These are phyloP conservation scores for Elephas maximus DNA, from an alignment of 2,113 vertebrate genomes.

Conservation along the genomic window DNA sequence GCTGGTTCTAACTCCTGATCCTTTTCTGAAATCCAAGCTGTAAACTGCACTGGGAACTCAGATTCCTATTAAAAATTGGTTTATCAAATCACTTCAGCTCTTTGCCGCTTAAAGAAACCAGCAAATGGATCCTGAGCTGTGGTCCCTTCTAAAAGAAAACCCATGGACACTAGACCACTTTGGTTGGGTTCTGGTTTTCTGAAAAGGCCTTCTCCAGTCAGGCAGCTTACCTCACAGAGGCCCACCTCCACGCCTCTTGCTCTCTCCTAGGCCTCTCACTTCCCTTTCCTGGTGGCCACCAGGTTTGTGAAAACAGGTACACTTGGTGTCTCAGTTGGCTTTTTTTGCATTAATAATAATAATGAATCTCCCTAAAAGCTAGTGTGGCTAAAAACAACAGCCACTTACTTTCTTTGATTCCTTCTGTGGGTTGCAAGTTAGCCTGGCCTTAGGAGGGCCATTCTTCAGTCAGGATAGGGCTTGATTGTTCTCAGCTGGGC, in stretches of 20 bases:
- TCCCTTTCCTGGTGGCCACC: neutral
- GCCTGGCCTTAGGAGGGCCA: neutral
- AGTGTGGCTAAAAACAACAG: neutral
- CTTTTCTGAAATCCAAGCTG: constrained; percentile 3
- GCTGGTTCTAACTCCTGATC: neutral
- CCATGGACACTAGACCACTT: neutral
- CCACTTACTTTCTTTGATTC: neutral
- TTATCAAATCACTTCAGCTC: neutral
- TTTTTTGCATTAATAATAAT: neutral
- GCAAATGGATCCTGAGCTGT: neutral
- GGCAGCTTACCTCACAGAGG: neutral
- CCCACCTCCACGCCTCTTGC: neutral
- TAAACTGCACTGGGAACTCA: neutral
- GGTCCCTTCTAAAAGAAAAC: neutral
- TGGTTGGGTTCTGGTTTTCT: neutral
- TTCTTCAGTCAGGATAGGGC: neutral
- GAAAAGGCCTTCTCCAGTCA: neutral
- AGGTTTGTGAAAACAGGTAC: neutral
- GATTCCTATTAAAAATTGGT: neutral
- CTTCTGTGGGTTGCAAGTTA: neutral
- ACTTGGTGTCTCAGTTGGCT: neutral
- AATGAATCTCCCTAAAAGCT: neutral
- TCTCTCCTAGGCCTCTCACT: neutral
- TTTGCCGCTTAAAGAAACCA: neutral
- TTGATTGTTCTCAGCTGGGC: neutral